Conservation (phyloP, 1,140 invertebrate species). For the Oryzaephilus surinamensis region DNA sequence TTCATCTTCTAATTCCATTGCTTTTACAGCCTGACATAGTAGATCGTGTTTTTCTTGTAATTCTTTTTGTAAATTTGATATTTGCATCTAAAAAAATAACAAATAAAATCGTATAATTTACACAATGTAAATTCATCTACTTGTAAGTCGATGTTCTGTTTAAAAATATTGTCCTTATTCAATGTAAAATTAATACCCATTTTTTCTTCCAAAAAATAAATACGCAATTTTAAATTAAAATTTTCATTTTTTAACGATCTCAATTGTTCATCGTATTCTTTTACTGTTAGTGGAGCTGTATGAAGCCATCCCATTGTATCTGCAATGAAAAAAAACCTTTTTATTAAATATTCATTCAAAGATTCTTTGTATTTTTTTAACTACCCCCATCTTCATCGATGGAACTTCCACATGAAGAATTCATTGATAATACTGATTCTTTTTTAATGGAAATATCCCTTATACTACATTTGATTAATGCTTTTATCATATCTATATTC, state of each 20-base stretch:
- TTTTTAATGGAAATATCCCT: too few species aligned
- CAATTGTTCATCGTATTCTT: constrained; percentile 83
- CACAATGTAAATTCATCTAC: too few species aligned
- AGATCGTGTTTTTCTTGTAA: constrained; percentile 72
- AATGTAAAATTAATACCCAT: constrained; percentile 51
- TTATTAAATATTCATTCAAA: background rate
- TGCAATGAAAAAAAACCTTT: background rate
- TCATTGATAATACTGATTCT: background rate
- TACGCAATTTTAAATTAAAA: constrained; percentile 80
- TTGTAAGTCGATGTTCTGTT: constrained; percentile 64
- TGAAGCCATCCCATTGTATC: constrained; percentile 12
- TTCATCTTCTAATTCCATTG: constrained; percentile 49
- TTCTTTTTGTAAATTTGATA: constrained; percentile 67
- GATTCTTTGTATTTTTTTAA: background rate
- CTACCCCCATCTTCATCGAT: background rate
- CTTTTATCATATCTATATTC: too few species aligned
- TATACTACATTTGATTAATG: too few species aligned
- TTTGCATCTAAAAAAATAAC: constrained; percentile 52
- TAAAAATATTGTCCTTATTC: constrained; percentile 51
- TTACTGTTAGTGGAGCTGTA: too few species aligned
- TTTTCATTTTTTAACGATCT: constrained; percentile 77
- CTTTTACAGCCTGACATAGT: constrained; percentile 69
- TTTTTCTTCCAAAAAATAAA: constrained; percentile 84
- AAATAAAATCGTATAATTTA: constrained; percentile 11
- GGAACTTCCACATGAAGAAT: background rate